Conservation (phyloP, 2,797 vertebrate genomes). For the Crocidura indochinensis region DNA sequence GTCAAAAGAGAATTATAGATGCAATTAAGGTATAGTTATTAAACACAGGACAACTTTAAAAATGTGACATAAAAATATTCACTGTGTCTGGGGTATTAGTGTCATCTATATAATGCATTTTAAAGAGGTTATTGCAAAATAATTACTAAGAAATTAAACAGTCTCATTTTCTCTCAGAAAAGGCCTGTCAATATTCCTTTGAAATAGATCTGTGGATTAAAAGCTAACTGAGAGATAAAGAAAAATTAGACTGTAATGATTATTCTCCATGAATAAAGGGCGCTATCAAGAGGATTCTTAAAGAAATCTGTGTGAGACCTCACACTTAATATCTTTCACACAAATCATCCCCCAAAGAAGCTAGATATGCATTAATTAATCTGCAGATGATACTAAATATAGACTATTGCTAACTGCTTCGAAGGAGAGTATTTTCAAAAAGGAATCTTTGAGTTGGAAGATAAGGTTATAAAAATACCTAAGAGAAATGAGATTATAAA, state of each 20-base stretch:
- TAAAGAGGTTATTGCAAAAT: neutral
- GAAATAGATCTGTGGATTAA: conserved; percentile 35
- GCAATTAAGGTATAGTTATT: neutral
- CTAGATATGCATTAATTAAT: conserved; percentile 20
- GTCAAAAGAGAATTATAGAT: neutral
- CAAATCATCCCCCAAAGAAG: neutral
- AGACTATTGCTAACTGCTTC: neutral
- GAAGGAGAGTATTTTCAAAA: conserved; percentile 16
- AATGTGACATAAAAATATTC: neutral
- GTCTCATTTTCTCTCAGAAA: conserved; percentile 1
- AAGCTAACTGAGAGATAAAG: conserved; percentile 26
- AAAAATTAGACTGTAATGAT: conserved; percentile 38
- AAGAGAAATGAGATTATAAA: no score
- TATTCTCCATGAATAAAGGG: conserved; percentile 25
- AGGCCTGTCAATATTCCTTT: conserved; percentile 28
- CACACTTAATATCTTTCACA: neutral
- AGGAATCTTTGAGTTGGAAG: neutral
- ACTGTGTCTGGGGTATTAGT: neutral
- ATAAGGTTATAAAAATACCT: neutral
- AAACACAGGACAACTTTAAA: neutral
- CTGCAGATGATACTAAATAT: conserved; percentile 3
- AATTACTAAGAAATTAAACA: conserved; percentile 37
- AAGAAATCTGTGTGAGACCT: neutral
- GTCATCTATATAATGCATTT: neutral
- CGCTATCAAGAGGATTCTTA: neutral